These are phyloP conservation scores for Megastigmus dorsalis DNA, from an alignment of 2,888 invertebrate species.

Conservation along the genomic window DNA sequence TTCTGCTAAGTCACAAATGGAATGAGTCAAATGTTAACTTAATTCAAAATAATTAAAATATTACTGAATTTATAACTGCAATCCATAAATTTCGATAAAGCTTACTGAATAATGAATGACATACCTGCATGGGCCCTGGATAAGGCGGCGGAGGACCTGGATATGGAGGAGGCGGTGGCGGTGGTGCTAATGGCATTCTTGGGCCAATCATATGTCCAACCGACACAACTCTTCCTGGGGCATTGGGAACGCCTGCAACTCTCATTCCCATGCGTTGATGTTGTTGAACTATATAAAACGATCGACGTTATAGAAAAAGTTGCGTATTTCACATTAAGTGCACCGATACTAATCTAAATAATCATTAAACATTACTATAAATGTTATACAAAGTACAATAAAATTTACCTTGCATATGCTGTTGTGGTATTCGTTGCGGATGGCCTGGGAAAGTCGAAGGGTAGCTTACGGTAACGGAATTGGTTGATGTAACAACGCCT, in stretches of 20 bases:
- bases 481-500: conserved; percentile 81
- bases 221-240: conserved; percentile 72
- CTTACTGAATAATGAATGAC: neutral
- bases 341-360: too few species aligned
- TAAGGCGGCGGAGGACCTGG: conserved; percentile 84
- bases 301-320: neutral
- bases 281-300: conserved; percentile 56
- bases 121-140: conserved; percentile 77
- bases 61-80: conserved; percentile 18
- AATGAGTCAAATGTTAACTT: conserved; percentile 47
- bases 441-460: conserved; percentile 71
- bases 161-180: conserved; percentile 83
- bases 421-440: conserved; percentile 68
- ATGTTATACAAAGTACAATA: neutral
- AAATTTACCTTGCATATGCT: conserved; percentile 70
- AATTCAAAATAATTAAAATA: conserved; percentile 29
- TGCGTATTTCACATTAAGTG: too few species aligned
- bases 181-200: conserved; percentile 73
- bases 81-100: conserved; percentile 19
- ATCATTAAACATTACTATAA: neutral
- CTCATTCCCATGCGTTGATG: conserved; percentile 70
- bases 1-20: conserved; percentile 53
- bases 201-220: conserved; percentile 72
- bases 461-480: conserved; percentile 74
- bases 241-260: conserved; percentile 69